Conservation (phyloP, 2,888 invertebrate species). For the Drosophila mimetica region DNA sequence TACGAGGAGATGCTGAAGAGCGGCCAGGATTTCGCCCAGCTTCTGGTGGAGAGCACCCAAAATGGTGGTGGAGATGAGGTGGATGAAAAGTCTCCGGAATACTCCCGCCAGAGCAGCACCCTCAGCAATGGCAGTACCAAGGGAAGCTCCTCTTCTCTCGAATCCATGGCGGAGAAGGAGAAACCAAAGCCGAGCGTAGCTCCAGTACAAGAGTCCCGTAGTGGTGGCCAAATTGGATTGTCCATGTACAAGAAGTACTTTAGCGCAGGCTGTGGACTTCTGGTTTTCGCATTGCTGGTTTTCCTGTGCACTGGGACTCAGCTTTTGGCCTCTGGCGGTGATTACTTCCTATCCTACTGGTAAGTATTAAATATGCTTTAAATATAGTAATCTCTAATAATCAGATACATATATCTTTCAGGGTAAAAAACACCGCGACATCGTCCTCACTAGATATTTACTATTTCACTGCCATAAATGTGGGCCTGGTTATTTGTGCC, state of each 20-base stretch:
- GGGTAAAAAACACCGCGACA: slow-evolving; percentile 76
- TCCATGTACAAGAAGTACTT: slow-evolving; percentile 89
- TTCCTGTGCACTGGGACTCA: slow-evolving; percentile 88
- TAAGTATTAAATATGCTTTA: slow-evolving; percentile 19
- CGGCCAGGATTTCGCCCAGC: slow-evolving; percentile 91
- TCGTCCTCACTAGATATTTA: slow-evolving; percentile 82
- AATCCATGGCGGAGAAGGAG: slow-evolving; percentile 83
- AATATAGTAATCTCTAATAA: neutral
- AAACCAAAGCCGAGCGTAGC: slow-evolving; percentile 48
- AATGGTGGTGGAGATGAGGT: slow-evolving; percentile 24
- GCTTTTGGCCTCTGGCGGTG: slow-evolving; percentile 89
- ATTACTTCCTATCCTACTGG: slow-evolving; percentile 92
- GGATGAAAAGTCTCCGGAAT: slow-evolving; percentile 15
- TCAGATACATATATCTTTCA: slow-evolving; percentile 21
- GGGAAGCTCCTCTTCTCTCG: slow-evolving; percentile 82
- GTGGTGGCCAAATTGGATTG: slow-evolving; percentile 87
- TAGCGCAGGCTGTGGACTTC: slow-evolving; percentile 88
- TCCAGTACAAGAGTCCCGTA: slow-evolving; percentile 86
- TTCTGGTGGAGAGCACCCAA: slow-evolving; percentile 86
- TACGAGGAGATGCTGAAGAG: slow-evolving; percentile 89
- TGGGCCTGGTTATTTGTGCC: slow-evolving; percentile 82
- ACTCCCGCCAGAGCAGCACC: slow-evolving; percentile 70
- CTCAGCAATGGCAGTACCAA: slow-evolving; percentile 64
- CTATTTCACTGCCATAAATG: slow-evolving; percentile 85
- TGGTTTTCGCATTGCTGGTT: slow-evolving; percentile 86